These are phyloP conservation scores for Siderastrea radians DNA, from an alignment of 92 coral and sea anemone species.

Conservation along the genomic window DNA sequence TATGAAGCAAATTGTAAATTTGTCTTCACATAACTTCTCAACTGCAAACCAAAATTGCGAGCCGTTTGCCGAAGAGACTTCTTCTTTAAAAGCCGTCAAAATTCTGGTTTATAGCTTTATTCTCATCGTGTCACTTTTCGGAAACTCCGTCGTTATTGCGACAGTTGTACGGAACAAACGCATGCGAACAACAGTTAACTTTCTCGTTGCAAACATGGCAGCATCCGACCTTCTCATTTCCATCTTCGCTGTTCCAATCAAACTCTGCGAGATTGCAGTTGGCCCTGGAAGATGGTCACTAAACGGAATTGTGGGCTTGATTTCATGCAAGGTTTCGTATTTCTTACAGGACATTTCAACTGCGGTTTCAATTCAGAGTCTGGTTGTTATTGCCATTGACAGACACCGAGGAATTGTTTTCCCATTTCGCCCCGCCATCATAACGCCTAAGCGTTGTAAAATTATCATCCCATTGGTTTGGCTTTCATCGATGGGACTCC, in stretches of 20 bases:
- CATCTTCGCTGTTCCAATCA: slow-evolving; percentile 53
- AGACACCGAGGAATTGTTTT: slow-evolving; percentile 55
- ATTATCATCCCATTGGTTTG: background rate
- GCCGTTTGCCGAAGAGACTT: background rate
- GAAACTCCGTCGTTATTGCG: slow-evolving; percentile 37
- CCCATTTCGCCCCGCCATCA: slow-evolving; percentile 44
- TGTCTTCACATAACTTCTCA: no score
- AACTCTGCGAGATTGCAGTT: slow-evolving; percentile 31
- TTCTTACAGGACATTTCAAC: slow-evolving; percentile 63
- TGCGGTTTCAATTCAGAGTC: slow-evolving; percentile 57
- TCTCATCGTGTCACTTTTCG: slow-evolving; percentile 36
- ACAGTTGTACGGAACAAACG: slow-evolving; percentile 43
- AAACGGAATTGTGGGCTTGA: slow-evolving; percentile 22
- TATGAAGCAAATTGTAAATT: no score
- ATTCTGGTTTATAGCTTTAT: slow-evolving; percentile 30
- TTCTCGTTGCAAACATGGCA: slow-evolving; percentile 65
- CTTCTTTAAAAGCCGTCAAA: background rate
- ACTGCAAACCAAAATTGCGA: background rate
- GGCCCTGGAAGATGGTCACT: slow-evolving; percentile 44
- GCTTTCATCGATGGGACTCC: background rate
- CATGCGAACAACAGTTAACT: slow-evolving; percentile 57
- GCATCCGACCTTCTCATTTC: slow-evolving; percentile 51
- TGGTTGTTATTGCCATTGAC: slow-evolving; percentile 56
- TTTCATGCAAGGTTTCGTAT: slow-evolving; percentile 54
- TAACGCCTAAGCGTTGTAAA: slow-evolving; percentile 17